Base-by-base conservation (phyloP, 2,797 vertebrate genomes). In the Alosa sapidissima region DNA sequence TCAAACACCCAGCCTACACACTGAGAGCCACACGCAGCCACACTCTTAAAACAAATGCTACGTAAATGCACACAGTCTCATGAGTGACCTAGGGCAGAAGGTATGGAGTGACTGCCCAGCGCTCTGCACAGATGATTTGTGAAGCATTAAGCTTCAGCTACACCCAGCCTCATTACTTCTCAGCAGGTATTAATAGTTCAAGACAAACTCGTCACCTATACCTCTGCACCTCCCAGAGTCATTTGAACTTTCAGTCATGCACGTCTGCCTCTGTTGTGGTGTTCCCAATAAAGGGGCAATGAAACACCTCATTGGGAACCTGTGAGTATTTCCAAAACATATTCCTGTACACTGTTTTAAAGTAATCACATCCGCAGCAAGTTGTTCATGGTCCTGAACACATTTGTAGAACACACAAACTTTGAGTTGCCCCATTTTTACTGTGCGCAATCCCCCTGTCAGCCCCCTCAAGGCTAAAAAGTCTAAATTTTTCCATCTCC, bases 401-500 rank as follows among this genome's bases (percentile, higher is more conserved):
- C 83, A 81, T 87, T 82, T 84, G 62, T 65, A 84, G 83, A 75
- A 62, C 83, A 62, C 47, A 24, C 28, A 54, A 87, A 81, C 75
- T 82, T 28, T 87, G 81, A 36, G 60, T 75, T 75, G 49, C 36
- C 78, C 62, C 19, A 19, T 51, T 86, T n/a, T 84, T 5, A 13
- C 75, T 86, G 82, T 60, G 83, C 49, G 33, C 48, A 84, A 82
- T 75, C 82, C 81, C 60, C 82, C 55, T 72, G 60, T 84, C 60
- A 78, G 82, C 82, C 82, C 82, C 55, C 16, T 55, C 51, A 75
- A 86, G 81, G 82, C 60, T 78, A 60, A 84, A 68, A 82, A 72
- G 62, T 75, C 60, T 82, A 82, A 82, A 85, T 81, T 58, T 85
- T 83, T 87, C 81, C 84, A 85, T 68, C 48, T 54, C 72, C 86